phyloP scores from a whole-genome alignment of 2,113 vertebrate genomes.

The Forbesichthys agassizii region DNA sequence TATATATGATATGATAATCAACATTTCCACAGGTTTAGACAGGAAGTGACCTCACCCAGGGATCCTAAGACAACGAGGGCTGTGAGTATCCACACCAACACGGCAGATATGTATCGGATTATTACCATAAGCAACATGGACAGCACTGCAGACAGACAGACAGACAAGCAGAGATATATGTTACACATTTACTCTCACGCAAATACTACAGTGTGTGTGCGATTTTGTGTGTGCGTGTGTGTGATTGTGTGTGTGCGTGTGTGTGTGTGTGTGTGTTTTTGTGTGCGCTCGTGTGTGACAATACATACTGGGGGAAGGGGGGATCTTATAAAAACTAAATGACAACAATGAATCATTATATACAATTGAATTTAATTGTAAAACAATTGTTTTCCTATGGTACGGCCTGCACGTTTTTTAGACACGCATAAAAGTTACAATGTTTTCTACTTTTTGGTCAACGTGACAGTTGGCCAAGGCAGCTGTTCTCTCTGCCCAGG shows the following conservation, averaged over 20 bases:
- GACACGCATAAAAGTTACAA: too few species aligned
- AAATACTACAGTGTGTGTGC: not conserved
- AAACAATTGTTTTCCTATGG: too few species aligned
- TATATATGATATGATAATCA: too few species aligned
- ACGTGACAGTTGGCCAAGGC: too few species aligned
- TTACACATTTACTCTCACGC: not conserved
- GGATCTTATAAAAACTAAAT: too few species aligned
- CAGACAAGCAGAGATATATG: not conserved
- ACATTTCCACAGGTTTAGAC: not conserved
- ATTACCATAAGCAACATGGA: constrained; percentile 98
- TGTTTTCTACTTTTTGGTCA: too few species aligned
- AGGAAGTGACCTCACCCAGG: constrained; percentile 84
- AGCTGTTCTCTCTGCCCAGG: too few species aligned
- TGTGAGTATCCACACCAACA: constrained; percentile 97
- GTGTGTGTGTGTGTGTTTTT: too few species aligned
- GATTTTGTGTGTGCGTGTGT: not conserved
- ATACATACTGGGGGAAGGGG: too few species aligned
- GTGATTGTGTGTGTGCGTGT: not conserved
- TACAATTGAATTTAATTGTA: too few species aligned
- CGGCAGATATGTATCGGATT: constrained; percentile 96
- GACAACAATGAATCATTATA: too few species aligned
- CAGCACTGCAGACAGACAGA: constrained; percentile 79
- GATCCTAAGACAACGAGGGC: constrained; percentile 90
- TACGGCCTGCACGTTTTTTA: too few species aligned
- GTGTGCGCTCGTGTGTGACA: not conserved